These are phyloP conservation scores for Hippocampus barbouri DNA, from an alignment of 2,113 vertebrate species.

Conservation along the genomic window DNA sequence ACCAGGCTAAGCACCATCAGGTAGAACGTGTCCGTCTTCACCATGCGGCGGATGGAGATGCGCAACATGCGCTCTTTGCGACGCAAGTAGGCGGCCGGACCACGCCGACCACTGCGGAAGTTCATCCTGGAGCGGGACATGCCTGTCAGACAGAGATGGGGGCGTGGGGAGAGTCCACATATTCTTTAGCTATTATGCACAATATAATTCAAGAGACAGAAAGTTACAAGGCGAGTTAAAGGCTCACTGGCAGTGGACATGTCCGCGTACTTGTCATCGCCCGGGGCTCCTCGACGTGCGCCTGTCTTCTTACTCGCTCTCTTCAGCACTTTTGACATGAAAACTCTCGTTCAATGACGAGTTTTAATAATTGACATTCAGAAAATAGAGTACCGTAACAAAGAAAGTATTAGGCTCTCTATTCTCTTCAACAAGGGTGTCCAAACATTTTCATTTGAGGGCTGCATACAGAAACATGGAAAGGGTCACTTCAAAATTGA, in stretches of 20 bases:
- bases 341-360: neutral
- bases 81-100: slow-evolving; percentile 89
- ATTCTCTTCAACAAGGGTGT: neutral
- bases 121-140: slow-evolving; percentile 88
- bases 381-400: neutral
- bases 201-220: neutral
- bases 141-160: slow-evolving; percentile 61
- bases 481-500: too few species aligned
- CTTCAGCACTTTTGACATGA: slow-evolving; percentile 79
- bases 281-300: slow-evolving; percentile 84
- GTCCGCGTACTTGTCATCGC: slow-evolving; percentile 89
- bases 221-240: slow-evolving; percentile 1
- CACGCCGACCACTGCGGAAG: slow-evolving; percentile 86
- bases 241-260: slow-evolving; percentile 85
- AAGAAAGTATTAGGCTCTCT: neutral
- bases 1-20: slow-evolving; percentile 93
- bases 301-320: slow-evolving; percentile 94
- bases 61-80: slow-evolving; percentile 94
- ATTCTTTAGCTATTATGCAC: neutral
- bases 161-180: neutral
- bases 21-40: slow-evolving; percentile 97
- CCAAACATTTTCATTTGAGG: too few species aligned
- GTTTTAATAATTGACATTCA: neutral
- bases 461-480: too few species aligned
- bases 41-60: slow-evolving; percentile 96